These are phyloP conservation scores for Mus spicilegus DNA, from an alignment of 2,113 vertebrate genomes.

Conservation along the genomic window DNA sequence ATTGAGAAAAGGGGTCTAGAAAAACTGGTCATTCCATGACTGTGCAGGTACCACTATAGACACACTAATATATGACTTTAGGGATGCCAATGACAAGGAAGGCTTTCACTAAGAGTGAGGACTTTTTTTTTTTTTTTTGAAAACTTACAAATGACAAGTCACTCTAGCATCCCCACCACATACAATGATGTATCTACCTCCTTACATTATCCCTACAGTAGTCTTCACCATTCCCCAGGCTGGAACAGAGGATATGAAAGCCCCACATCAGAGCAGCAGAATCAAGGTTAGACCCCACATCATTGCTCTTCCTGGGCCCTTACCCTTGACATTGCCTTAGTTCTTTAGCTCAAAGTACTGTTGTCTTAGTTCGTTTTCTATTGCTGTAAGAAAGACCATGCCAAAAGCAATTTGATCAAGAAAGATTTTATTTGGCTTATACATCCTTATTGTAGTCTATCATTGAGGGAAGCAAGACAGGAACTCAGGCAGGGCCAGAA, in stretches of 20 bases:
- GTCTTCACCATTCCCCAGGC: not conserved
- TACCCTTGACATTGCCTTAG: not conserved
- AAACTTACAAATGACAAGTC: not conserved
- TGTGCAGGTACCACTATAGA: not conserved
- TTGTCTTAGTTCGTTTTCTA: not conserved
- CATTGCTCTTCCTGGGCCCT: too few species aligned
- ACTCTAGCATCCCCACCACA: too few species aligned
- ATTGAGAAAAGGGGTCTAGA: not conserved
- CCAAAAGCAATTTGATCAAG: not conserved
- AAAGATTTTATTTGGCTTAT: not conserved
- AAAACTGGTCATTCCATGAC: not conserved
- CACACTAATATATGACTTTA: not conserved
- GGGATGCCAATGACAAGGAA: not conserved
- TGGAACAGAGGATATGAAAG: not conserved
- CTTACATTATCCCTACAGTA: not conserved
- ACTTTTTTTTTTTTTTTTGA: not conserved
- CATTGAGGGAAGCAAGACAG: not conserved
- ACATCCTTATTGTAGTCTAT: not conserved
- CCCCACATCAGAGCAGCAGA: not conserved
- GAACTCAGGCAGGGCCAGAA: not conserved
- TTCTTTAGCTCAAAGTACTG: not conserved
- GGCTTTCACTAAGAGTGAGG: not conserved
- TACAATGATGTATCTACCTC: not conserved
- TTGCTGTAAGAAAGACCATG: not conserved
- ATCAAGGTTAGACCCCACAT: not conserved